A percentile compares a stretch with the other conserved stretches of the same genome.
phyloP scores from a whole-genome alignment of 2,797 vertebrate species.

The Craterocephalus amniculus region DNA sequence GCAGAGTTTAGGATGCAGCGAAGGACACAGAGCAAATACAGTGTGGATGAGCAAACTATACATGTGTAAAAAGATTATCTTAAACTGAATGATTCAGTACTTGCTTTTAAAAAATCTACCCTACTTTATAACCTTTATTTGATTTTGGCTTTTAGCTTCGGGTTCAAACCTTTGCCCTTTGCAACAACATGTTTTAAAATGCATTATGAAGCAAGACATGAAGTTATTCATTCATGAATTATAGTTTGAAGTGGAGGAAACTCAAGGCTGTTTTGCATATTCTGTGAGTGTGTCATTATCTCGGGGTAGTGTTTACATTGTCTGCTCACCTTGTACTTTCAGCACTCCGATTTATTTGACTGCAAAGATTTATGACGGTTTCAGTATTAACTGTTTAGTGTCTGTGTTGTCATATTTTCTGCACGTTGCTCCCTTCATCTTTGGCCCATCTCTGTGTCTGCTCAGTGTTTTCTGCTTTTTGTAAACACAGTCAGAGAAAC shows the following conservation, averaged over 20 bases:
- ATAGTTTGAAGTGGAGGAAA: conserved; percentile 27
- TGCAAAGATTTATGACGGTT: conserved; percentile 27
- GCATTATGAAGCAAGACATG: conserved; percentile 23
- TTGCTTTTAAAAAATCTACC: conserved; percentile 43
- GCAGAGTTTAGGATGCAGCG: conserved; percentile 23
- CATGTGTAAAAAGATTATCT: conserved; percentile 28
- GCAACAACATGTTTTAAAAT: conserved; percentile 33
- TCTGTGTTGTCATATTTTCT: conserved; percentile 21
- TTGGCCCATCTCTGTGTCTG: neutral
- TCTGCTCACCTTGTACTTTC: conserved; percentile 25
- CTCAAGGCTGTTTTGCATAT: conserved; percentile 39
- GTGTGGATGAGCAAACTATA: conserved; percentile 11
- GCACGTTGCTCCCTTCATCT: conserved; percentile 1
- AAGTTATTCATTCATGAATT: conserved; percentile 59
- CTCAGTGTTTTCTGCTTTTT: neutral
- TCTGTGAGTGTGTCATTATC: conserved; percentile 41
- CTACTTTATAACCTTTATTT: conserved; percentile 18
- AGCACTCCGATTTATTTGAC: conserved; percentile 29
- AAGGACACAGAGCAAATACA: conserved; percentile 33
- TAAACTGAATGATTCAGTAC: neutral
- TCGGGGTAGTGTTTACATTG: conserved; percentile 34
- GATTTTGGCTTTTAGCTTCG: conserved; percentile 19
- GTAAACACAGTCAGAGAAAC: neutral
- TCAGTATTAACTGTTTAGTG: conserved; percentile 1
- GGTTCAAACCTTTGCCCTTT: conserved; percentile 16